Conservation (phyloP, 2,888 invertebrate genomes). For the Drosophila sordidula region DNA sequence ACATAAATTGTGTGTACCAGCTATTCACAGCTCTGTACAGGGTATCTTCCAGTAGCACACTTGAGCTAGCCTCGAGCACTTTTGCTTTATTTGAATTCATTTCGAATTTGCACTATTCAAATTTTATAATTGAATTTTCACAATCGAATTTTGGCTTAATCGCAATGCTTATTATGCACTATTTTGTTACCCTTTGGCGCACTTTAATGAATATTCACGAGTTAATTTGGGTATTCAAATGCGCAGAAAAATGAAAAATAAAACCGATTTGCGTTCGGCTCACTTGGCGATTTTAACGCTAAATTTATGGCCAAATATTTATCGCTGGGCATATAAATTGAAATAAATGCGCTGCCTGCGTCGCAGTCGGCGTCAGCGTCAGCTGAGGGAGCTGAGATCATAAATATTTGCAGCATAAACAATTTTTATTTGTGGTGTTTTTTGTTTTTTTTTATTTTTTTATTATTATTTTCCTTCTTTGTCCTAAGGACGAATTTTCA, state of each 20-base stretch:
- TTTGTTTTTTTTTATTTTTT: constrained; percentile 10
- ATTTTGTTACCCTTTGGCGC: constrained; percentile 15
- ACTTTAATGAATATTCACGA: constrained; percentile 43
- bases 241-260: constrained; percentile 7
- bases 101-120: not conserved
- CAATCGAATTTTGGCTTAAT: constrained; percentile 19
- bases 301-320: constrained; percentile 75
- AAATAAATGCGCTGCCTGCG: constrained; percentile 53
- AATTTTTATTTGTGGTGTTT: constrained; percentile 39
- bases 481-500: constrained; percentile 75
- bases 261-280: constrained; percentile 29
- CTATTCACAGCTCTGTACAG: not conserved
- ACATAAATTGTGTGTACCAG: too few relatives aligned
- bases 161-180: constrained; percentile 23
- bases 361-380: constrained; percentile 28
- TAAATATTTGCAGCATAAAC: constrained; percentile 77
- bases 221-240: constrained; percentile 34
- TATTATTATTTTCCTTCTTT: constrained; percentile 15
- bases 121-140: constrained; percentile 11
- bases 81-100: not conserved
- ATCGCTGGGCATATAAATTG: constrained; percentile 68
- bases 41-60: not conserved
- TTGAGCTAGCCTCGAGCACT: too few relatives aligned
- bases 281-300: constrained; percentile 55
- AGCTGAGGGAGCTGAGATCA: constrained; percentile 45